Evolutionary conservation across 64 coral and sea anemone species (phyloP).

Genomic region (Montipora capricornis): DNA sequence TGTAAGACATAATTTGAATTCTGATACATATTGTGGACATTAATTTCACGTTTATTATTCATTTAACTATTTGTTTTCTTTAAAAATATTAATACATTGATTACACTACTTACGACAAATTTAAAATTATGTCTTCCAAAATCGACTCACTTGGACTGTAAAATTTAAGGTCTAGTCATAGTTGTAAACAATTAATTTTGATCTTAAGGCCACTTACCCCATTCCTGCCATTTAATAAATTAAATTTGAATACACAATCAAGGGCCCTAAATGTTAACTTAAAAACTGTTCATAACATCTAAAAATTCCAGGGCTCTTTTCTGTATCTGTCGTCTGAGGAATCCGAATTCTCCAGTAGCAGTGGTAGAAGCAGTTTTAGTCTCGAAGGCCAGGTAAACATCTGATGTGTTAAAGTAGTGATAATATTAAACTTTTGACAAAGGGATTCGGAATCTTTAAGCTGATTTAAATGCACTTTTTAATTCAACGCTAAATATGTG

Average conservation of each 20-base stretch:
- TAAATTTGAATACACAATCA: neutral
- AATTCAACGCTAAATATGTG: neutral
- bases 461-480: neutral
- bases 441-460: neutral
- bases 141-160: too few relatives aligned
- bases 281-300: constrained; percentile 43
- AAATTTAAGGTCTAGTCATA: too few relatives aligned
- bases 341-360: constrained; percentile 88
- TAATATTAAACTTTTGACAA: neutral
- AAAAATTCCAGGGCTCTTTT: constrained; percentile 42
- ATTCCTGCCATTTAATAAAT: neutral
- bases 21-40: too few relatives aligned
- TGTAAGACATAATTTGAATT: too few relatives aligned
- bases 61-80: too few relatives aligned
- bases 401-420: neutral
- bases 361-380: constrained; percentile 94
- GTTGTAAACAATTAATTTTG: too few relatives aligned
- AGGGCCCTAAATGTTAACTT: neutral
- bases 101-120: too few relatives aligned
- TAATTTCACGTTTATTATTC: too few relatives aligned
- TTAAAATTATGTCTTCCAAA: too few relatives aligned
- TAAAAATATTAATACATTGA: too few relatives aligned
- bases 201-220: too few relatives aligned
- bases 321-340: constrained; percentile 83
- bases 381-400: constrained; percentile 87